Evolutionary conservation across 1,140 invertebrate genomes (phyloP).

Genomic region (Uloborus diversus): DNA sequence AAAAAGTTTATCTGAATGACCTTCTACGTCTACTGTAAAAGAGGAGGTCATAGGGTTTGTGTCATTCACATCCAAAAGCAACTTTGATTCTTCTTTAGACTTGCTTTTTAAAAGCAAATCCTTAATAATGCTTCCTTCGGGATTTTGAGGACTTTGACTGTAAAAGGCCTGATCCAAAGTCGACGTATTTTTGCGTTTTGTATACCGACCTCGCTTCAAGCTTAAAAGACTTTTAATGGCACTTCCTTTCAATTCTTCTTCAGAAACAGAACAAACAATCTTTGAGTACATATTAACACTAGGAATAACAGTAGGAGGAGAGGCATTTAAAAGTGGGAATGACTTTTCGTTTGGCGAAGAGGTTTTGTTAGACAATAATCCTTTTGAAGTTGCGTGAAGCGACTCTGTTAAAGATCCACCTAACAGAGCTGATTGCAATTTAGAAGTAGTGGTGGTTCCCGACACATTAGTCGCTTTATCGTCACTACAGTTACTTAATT

Average conservation of each 20-base stretch:
- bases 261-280: constrained; percentile 5
- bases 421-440: constrained; percentile 54
- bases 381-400: not conserved
- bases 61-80: not conserved
- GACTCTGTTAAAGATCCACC: constrained; percentile 26
- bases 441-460: constrained; percentile 32
- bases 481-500: constrained; percentile 12
- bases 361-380: not conserved
- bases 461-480: not conserved
- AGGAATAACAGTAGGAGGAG: not conserved
- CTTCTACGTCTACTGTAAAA: not conserved
- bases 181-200: constrained; percentile 1
- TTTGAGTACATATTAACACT: not conserved
- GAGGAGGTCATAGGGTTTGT: not conserved
- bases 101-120: constrained; percentile 79
- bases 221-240: constrained; percentile 45
- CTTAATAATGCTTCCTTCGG: constrained; percentile 82
- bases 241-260: constrained; percentile 45
- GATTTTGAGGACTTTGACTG: constrained; percentile 56
- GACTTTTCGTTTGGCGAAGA: not conserved
- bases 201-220: constrained; percentile 16
- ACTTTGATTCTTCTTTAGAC: constrained; percentile 59
- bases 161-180: constrained; percentile 12
- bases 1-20: not conserved
- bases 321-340: not conserved